Evolutionary conservation across 1,140 invertebrate species (phyloP), one percentile per base, ranked within the genome.

Genomic region (Eurosta solidaginis): DNA sequence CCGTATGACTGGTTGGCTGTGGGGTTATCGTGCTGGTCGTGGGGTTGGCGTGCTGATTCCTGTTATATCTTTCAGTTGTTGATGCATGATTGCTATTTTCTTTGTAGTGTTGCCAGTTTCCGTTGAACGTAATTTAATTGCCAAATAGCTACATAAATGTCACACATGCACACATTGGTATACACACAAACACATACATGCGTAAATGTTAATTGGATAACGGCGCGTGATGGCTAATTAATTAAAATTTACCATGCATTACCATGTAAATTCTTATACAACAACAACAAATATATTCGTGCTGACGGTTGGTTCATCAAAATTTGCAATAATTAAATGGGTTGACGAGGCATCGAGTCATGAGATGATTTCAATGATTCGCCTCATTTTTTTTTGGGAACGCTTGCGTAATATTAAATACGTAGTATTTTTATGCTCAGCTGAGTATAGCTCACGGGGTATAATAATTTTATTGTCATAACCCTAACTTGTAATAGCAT

Each of bases 61-160:
- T 33, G 33, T 81, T 82, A 82, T 82, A 82, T 79, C 77, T 84
- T 79, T 81, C 85, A 86, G 81, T 86, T 81, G 83, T 84, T 82
- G 85, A 85, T 86, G 85, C 84, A 84, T 86, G 85, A 85, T 80
- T 84, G 82, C 84, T 79, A 79, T 52, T 74, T 50, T 77, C n/a
- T 33, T 52, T 77, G 47, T 74, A 76, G 47, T 42, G 74, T 77
- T 80, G 81, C 81, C 82, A 81, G 80, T 79, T 81, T 78, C 79
- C 78, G 44, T 79, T 78, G 74, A 63, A 83, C 81, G 54, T 84
- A 82, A 85, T 84, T 85, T 81, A 82, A 82, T 82, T 81, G 77
- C 59, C 59, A 68, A 68, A 68, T 68, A 40, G 36, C 59, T 68
- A 68, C 59, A 68, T 68, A 68, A 68, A 68, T 68, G 29, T 12